Conservation (phyloP, 2,888 invertebrate genomes). For the Podotricha telesiphe region DNA sequence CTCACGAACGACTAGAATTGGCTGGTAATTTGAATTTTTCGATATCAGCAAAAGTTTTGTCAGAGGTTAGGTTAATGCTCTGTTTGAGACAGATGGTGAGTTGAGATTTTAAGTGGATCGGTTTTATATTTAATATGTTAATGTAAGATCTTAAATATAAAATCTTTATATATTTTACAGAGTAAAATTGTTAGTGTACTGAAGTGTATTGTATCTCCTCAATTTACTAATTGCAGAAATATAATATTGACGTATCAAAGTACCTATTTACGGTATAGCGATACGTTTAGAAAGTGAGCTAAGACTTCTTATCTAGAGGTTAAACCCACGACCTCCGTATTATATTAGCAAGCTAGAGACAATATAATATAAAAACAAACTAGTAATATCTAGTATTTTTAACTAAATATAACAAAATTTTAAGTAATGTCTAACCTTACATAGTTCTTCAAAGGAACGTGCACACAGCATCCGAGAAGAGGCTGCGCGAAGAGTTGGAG, state of each 20-base stretch:
- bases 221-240: too few relatives aligned
- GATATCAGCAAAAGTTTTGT: constrained; percentile 39
- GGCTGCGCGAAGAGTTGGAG: constrained; percentile 38
- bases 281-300: too few relatives aligned
- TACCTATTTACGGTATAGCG: too few relatives aligned
- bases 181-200: too few relatives aligned
- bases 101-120: background rate
- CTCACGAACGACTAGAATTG: constrained; percentile 61
- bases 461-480: constrained; percentile 66
- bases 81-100: background rate
- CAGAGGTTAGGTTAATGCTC: constrained; percentile 17
- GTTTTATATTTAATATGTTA: background rate
- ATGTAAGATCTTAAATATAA: background rate
- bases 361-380: too few relatives aligned
- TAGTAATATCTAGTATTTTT: too few relatives aligned
- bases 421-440: constrained; percentile 32
- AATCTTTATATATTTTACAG: background rate
- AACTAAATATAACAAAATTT: too few relatives aligned
- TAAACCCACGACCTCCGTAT: too few relatives aligned
- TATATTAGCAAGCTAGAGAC: too few relatives aligned
- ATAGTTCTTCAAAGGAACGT: constrained; percentile 52
- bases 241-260: too few relatives aligned
- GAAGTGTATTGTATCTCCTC: too few relatives aligned
- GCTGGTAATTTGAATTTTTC: constrained; percentile 38
- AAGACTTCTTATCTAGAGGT: too few relatives aligned